Conservation (phyloP, 2,888 invertebrate species). For the Epistrophe grossulariae region DNA sequence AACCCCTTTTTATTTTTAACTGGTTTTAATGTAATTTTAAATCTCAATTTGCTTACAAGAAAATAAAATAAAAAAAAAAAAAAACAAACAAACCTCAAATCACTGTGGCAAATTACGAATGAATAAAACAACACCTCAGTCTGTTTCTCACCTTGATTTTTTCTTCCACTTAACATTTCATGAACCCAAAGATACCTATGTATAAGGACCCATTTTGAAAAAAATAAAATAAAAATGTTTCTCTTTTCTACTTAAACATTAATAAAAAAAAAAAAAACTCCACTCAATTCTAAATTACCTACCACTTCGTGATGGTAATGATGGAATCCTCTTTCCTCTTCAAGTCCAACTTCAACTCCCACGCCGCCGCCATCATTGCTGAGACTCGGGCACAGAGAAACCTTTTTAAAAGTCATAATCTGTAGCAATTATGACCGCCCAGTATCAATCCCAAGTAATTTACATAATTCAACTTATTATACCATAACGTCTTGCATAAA, state of each 20-base stretch:
- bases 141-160: slow-evolving; percentile 15
- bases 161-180: slow-evolving; percentile 28
- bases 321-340: background rate
- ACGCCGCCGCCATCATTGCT: background rate
- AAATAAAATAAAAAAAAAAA: background rate
- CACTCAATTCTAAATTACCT: slow-evolving; percentile 9
- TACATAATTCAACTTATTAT: slow-evolving; percentile 58
- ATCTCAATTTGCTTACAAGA: background rate
- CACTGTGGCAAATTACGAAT: background rate
- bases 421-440: slow-evolving; percentile 67
- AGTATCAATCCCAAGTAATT: slow-evolving; percentile 69
- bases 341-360: background rate
- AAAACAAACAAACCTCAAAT: background rate
- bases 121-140: slow-evolving; percentile 8
- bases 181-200: slow-evolving; percentile 16
- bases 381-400: background rate
- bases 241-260: background rate
- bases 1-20: background rate
- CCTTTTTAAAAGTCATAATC: slow-evolving; percentile 56
- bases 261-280: background rate
- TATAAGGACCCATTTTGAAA: background rate
- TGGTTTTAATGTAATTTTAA: background rate
- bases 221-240: background rate
- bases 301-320: background rate
- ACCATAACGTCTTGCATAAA: slow-evolving; percentile 15